Evolutionary conservation across 2,113 vertebrate genomes (phyloP).

Genomic region (Limanda limanda): DNA sequence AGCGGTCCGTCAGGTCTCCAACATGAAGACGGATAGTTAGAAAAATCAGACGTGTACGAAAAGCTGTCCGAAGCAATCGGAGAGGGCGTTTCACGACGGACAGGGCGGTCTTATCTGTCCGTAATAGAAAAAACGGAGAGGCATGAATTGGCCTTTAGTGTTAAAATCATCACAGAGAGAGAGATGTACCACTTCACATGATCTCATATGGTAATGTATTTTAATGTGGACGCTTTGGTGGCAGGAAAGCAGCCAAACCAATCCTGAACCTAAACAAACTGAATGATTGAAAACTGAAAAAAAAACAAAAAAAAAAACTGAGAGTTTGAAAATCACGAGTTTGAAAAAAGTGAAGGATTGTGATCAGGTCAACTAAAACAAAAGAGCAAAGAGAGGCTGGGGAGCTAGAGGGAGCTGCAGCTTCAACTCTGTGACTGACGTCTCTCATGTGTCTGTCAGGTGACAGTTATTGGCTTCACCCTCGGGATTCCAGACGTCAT

Average conservation of each 20-base stretch:
- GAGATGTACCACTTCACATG: no score
- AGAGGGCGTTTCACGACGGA: no score
- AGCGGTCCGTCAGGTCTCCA: no score
- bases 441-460: conserved; percentile 76
- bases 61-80: no score
- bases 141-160: no score
- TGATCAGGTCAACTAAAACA: neutral
- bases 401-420: neutral
- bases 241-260: neutral
- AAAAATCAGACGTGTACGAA: no score
- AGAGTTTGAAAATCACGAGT: neutral
- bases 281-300: neutral
- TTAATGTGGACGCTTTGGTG: no score
- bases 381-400: neutral
- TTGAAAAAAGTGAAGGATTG: neutral
- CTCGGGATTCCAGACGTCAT: conserved; percentile 98
- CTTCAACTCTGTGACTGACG: neutral
- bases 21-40: no score
- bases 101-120: no score
- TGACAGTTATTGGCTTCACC: conserved; percentile 97
- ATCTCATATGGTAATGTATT: no score
- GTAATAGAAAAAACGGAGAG: no score
- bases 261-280: neutral
- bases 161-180: no score
- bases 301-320: neutral